Base-by-base conservation (phyloP, 2,888 invertebrate genomes). In the Cheilosia urbana region DNA sequence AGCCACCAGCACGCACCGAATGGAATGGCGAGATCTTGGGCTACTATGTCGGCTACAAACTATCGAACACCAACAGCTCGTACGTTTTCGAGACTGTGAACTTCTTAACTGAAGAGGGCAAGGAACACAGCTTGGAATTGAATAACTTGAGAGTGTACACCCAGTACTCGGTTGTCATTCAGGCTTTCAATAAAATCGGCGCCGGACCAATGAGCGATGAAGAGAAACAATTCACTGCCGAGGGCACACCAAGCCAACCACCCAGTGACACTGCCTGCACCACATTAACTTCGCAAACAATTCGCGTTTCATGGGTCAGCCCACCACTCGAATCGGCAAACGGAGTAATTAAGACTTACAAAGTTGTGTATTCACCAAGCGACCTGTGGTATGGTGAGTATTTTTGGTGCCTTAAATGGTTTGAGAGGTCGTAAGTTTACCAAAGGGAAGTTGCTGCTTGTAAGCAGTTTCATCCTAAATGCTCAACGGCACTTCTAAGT, bases 291-390 rank as follows among this genome's bases (percentile, higher is more conserved):
- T 98, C 98, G 4, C 97, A 98, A 92, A 98, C 98, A 2, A 97
- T 99, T 89, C 95, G 98, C 77, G 97, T 98, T 3, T 96, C 97
- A 24, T 99, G 98, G 98, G 96, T 97, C 0, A 97, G 98, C 0
- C 98, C 98, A 0, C 97, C 98, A 47, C 94, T 98, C 2, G 96
- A 96, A 84, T 96, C 97, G 42, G 97, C 98, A 55, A 98, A 98
- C 91, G 98, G 98, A 88, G 96, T 98, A 49, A 97, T 98, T 90
- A 98, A 98, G 91, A 98, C 98, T 15, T 99, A 98, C 93, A 98
- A 98, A 93, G 97, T 98, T 78, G 95, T 98, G 78, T 98, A 97
- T 90, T 97, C 97, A 88, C 97, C 98, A 51, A 97, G 97, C 88
- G 97, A 97, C 87, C 95, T 96, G 87, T 98, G 98, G 98, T 97